These are phyloP conservation scores for Drosophila nikananu DNA, from an alignment of 1,140 invertebrate genomes.

Conservation along the genomic window DNA sequence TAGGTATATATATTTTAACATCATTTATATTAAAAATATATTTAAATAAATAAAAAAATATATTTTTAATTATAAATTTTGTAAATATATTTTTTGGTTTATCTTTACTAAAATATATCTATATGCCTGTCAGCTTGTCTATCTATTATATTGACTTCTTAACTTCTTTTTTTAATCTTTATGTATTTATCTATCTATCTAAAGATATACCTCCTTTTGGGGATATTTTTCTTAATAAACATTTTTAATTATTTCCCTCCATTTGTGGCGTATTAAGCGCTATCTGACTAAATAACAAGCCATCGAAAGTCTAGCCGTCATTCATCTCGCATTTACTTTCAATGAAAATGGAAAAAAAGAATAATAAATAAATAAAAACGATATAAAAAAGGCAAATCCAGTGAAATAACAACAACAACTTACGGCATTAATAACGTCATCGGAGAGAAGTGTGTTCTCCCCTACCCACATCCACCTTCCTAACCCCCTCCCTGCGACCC, in stretches of 20 bases:
- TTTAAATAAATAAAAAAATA: no score
- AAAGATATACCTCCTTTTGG: neutral
- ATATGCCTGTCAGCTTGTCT: no score
- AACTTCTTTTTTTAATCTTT: no score
- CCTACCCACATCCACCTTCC: neutral
- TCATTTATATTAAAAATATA: no score
- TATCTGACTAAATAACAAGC: neutral
- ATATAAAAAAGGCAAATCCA: neutral
- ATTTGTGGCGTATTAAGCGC: neutral
- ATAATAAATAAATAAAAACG: neutral
- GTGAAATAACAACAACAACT: slow-evolving; percentile 45
- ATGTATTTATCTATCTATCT: neutral
- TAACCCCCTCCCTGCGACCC: neutral
- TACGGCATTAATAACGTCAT: slow-evolving; percentile 76
- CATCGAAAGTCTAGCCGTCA: slow-evolving; percentile 10
- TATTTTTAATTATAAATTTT: no score
- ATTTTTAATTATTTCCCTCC: neutral
- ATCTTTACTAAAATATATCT: no score
- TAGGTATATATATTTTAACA: no score
- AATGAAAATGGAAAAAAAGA: slow-evolving; percentile 36
- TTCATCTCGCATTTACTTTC: slow-evolving; percentile 38
- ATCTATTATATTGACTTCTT: no score
- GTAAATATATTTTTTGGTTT: no score
- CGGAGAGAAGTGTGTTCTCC: slow-evolving; percentile 23
- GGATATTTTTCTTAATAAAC: no score